Conservation (phyloP, 2,888 invertebrate genomes). For the Hermaeophaga mercurialis region DNA sequence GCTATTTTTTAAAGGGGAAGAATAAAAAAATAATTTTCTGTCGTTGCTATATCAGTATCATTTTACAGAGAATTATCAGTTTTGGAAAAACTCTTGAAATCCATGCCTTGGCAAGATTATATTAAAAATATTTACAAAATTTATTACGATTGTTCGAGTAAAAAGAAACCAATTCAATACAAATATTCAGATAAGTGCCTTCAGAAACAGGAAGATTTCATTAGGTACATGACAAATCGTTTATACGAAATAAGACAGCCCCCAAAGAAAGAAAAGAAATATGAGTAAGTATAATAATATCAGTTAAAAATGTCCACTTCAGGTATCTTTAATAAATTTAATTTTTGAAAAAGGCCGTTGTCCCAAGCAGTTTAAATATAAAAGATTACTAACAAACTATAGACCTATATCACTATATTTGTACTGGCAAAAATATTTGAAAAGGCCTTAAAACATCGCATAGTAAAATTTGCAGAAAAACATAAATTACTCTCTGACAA, state of each 20-base stretch:
- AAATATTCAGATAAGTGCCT: slow-evolving; percentile 28
- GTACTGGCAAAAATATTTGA: too few relatives aligned
- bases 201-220: slow-evolving; percentile 36
- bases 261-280: slow-evolving; percentile 13
- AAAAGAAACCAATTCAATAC: slow-evolving; percentile 23
- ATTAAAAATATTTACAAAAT: slow-evolving; percentile 45
- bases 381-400: too few relatives aligned
- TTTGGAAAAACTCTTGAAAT: slow-evolving; percentile 48
- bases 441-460: too few relatives aligned
- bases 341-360: too few relatives aligned
- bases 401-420: too few relatives aligned
- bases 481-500: too few relatives aligned
- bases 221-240: slow-evolving; percentile 35
- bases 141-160: slow-evolving; percentile 28
- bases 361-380: too few relatives aligned
- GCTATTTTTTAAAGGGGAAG: background rate
- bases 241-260: background rate
- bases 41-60: background rate
- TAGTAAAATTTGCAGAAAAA: too few relatives aligned
- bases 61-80: slow-evolving; percentile 44
- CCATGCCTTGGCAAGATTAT: slow-evolving; percentile 47
- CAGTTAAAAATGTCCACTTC: too few relatives aligned
- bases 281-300: slow-evolving; percentile 24
- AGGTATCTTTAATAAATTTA: too few relatives aligned
- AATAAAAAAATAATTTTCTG: too few relatives aligned